A percentile compares a stretch with the other conserved stretches of the same genome.
phyloP scores from a whole-genome alignment of 2,888 invertebrate species.

The Scaptomyza cyrtandrae region DNA sequence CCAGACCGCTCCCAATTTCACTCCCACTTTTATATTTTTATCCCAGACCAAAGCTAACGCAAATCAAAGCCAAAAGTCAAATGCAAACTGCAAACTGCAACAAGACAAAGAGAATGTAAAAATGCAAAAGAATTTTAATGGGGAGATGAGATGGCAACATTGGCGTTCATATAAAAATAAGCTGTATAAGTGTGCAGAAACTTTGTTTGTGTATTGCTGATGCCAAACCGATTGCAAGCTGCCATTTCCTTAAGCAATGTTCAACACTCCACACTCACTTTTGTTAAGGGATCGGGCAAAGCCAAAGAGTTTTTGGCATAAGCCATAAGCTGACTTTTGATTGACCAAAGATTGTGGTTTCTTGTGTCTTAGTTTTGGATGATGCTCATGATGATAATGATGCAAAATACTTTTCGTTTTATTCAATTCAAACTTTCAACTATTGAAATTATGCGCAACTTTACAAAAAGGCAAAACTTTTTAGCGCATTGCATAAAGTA shows the following conservation, averaged over 20 bases:
- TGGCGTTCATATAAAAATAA: constrained; percentile 38
- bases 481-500: neutral
- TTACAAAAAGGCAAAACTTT: neutral
- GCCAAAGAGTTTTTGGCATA: constrained; percentile 17
- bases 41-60: neutral
- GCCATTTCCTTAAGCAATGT: neutral
- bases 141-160: neutral
- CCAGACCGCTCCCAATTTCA: neutral
- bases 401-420: constrained; percentile 16
- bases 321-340: constrained; percentile 57
- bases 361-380: constrained; percentile 8
- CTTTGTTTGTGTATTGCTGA: constrained; percentile 19
- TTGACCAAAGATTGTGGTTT: constrained; percentile 41
- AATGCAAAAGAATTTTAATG: constrained; percentile 1
- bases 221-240: neutral
- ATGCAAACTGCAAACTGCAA: constrained; percentile 4
- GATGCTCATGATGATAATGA: constrained; percentile 18
- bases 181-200: constrained; percentile 51
- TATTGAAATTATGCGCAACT: neutral
- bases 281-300: neutral
- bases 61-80: neutral
- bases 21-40: neutral
- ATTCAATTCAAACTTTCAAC: constrained; percentile 36
- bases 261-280: neutral
- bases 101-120: constrained; percentile 8